phyloP scores from a whole-genome alignment of 2,797 vertebrate species.

The Bryconaethiops microstoma region DNA sequence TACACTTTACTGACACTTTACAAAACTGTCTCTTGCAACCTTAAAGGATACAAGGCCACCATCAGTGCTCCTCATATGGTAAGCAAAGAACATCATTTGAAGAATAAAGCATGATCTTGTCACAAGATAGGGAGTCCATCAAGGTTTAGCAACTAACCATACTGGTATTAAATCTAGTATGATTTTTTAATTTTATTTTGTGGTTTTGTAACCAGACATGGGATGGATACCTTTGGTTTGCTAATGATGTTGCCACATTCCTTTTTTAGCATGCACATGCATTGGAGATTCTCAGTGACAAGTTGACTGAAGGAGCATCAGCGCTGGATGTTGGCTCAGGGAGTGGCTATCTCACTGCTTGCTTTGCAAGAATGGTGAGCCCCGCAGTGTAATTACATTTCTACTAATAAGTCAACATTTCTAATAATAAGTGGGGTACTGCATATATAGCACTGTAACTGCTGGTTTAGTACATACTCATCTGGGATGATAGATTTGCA shows the following conservation, averaged over 20 bases:
- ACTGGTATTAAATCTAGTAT: neutral
- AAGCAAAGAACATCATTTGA: slow-evolving; percentile 60
- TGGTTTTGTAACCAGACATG: neutral
- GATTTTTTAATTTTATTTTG: neutral
- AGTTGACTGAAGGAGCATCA: slow-evolving; percentile 84
- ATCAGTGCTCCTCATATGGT: slow-evolving; percentile 96
- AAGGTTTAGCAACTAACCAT: neutral
- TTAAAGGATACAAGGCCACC: slow-evolving; percentile 89
- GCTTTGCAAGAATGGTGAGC: slow-evolving; percentile 90
- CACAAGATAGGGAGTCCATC: neutral
- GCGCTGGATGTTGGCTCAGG: slow-evolving; percentile 91
- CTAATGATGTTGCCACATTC: slow-evolving; percentile 21
- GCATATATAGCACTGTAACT: neutral
- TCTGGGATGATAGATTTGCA: neutral
- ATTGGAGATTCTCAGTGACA: slow-evolving; percentile 87
- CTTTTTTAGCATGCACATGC: slow-evolving; percentile 87
- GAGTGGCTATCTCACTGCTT: slow-evolving; percentile 90
- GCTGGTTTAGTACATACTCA: neutral
- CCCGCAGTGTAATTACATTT: too few species aligned
- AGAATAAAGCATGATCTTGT: neutral
- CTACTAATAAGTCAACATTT: too few species aligned
- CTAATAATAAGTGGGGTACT: too few species aligned
- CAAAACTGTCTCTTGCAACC: slow-evolving; percentile 36
- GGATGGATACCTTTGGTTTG: slow-evolving; percentile 6
- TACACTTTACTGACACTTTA: too few species aligned